These are phyloP conservation scores for Uromys caudimaculatus DNA, from an alignment of 2,797 vertebrate genomes.

Conservation along the genomic window DNA sequence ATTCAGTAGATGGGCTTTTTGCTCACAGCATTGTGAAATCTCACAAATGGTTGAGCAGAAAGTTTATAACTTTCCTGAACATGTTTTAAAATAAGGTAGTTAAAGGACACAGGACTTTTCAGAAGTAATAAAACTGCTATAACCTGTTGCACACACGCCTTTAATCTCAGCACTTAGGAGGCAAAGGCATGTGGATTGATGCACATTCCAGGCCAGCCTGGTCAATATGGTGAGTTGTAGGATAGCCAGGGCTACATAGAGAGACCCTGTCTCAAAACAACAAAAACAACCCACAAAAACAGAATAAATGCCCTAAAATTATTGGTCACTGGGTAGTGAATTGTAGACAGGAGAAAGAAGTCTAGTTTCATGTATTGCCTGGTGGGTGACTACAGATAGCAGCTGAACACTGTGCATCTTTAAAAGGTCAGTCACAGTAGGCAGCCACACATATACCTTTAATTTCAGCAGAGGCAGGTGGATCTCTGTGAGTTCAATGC, in stretches of 20 bases:
- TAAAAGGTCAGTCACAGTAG: not conserved
- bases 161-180: not conserved
- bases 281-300: not conserved
- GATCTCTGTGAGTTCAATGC: not conserved
- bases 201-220: not conserved
- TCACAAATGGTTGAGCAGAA: not conserved
- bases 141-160: not conserved
- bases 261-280: not conserved
- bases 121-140: not conserved
- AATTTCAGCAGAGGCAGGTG: not conserved
- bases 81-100: slow-evolving; percentile 20
- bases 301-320: not conserved
- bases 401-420: not conserved
- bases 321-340: not conserved
- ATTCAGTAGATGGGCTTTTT: not conserved
- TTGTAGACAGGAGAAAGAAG: not conserved
- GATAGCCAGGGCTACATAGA: not conserved
- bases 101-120: not conserved
- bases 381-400: not conserved
- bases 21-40: not conserved
- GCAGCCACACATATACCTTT: not conserved
- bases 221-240: not conserved
- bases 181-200: not conserved
- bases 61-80: not conserved
- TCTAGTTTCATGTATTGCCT: not conserved